Base-by-base conservation (phyloP, 2,797 vertebrate species). In the Aselliscus stoliczkanus region DNA sequence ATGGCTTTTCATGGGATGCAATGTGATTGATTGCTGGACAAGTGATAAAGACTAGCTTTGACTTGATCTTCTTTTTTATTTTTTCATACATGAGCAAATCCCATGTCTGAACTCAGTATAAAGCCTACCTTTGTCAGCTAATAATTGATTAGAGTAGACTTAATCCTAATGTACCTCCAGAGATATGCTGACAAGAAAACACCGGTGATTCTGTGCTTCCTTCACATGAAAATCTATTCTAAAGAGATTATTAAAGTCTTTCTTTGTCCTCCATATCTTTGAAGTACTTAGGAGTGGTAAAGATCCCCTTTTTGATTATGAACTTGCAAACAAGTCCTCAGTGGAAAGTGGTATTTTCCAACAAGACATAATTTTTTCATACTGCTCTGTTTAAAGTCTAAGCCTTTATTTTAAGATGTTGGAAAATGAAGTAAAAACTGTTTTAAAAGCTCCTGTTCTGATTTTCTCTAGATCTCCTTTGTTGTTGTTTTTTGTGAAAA, bases 401-500 rank as follows among this genome's bases (percentile, higher is more conserved):
- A 39, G 7, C 9, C 56, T 29, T 77, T 91, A 87, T 60, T 18
- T 42, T 81, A 88, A 95, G 52, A 86, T 72, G 52, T 92, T 92
- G 60, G 65, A 17, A 95, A 93, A 92, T 94, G 39, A 95, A 89
- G 15, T 92, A 25, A 94, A 92, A 92, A 56, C 5, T 52, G 77
- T 90, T 95, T 93, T 89, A 72, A 88, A 70, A 90, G 62, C 50
- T 18, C 56, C 14, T 86, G 14, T 44, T 88, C 44, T 93, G 23
- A 80, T 85, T 88, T 95, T 94, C 31, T 76, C 65, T n/a, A 54
- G 67, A 75, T 27, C 10, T 58, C 79, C 15, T 79, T 88, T 70
- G 62, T 77, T n/a, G n/a, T n/a, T n/a, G n/a, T 94, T 93, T 17
- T 82, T 81, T 87, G 27, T 52, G 70, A 96, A 96, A 95, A 90